phyloP scores from a whole-genome alignment of 1,140 invertebrate genomes.

The Bombus difficillimus region DNA sequence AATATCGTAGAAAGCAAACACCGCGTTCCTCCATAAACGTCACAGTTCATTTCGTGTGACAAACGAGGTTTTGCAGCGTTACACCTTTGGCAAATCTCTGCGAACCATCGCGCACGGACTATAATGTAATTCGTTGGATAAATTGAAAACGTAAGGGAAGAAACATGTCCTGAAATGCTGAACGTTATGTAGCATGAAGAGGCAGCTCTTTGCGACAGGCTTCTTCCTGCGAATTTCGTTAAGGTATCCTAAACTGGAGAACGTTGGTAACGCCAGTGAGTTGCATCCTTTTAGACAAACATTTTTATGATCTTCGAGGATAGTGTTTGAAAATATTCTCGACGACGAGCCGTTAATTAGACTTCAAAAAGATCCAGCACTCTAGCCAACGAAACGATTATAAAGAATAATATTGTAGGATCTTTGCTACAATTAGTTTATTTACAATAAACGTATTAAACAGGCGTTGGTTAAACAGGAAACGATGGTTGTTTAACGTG shows the following conservation, averaged over 20 bases:
- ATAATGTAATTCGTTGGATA: slow-evolving; percentile 9
- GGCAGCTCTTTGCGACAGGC: background rate
- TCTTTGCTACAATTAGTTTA: no score
- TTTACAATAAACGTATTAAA: no score
- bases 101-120: background rate
- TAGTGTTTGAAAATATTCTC: no score
- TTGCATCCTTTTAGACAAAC: no score
- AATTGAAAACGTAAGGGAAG: background rate
- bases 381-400: no score
- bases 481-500: no score
- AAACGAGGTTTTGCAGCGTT: slow-evolving; percentile 35
- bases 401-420: no score
- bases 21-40: slow-evolving; percentile 38
- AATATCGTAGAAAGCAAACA: slow-evolving; percentile 3
- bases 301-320: no score
- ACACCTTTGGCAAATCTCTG: slow-evolving; percentile 2
- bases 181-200: background rate
- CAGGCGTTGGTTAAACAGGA: no score
- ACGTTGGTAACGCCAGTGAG: no score
- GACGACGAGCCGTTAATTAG: no score
- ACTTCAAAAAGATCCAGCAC: no score
- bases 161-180: background rate
- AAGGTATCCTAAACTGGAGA: background rate
- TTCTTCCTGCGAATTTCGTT: background rate
- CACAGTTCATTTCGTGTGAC: slow-evolving; percentile 41